A percentile compares a stretch with the other conserved stretches of the same genome.
Conservation (phyloP, 2,888 invertebrate species). For the Eristalis intricaria region DNA sequence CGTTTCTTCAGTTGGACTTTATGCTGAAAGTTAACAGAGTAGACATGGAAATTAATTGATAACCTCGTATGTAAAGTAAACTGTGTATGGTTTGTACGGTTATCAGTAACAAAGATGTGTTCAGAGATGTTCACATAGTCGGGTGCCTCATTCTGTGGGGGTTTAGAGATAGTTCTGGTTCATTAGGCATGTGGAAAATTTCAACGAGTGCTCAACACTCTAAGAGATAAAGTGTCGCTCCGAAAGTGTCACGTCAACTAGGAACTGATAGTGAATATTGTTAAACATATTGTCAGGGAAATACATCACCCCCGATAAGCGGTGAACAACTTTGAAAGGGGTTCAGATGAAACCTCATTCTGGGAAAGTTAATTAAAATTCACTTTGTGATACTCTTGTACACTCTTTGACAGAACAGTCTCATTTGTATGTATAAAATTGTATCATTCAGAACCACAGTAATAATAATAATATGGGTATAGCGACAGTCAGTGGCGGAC, state of each 20-base stretch:
- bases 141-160: too few relatives aligned
- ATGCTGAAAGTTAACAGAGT: conserved; percentile 40
- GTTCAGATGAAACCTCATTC: background rate
- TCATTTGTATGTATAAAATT: too few relatives aligned
- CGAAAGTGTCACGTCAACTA: background rate
- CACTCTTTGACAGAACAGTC: too few relatives aligned
- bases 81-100: too few relatives aligned
- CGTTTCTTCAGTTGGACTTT: conserved; percentile 56
- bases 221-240: background rate
- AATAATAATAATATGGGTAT: too few relatives aligned
- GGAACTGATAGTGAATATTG: background rate
- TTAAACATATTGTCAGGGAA: background rate
- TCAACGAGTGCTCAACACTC: background rate
- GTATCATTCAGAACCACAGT: too few relatives aligned
- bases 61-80: too few relatives aligned
- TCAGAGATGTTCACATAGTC: too few relatives aligned
- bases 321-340: background rate
- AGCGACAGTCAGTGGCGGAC: too few relatives aligned
- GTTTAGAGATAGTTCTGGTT: background rate
- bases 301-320: background rate
- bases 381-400: too few relatives aligned
- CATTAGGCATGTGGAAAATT: background rate
- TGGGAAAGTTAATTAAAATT: background rate
- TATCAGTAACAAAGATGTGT: too few relatives aligned
- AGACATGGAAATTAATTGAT: too few relatives aligned